Percentiles rank a stretch among this genome's conserved stretches.
Evolutionary conservation across 2,797 vertebrate genomes (phyloP).

Genomic region (Chromobotia macracanthus): DNA sequence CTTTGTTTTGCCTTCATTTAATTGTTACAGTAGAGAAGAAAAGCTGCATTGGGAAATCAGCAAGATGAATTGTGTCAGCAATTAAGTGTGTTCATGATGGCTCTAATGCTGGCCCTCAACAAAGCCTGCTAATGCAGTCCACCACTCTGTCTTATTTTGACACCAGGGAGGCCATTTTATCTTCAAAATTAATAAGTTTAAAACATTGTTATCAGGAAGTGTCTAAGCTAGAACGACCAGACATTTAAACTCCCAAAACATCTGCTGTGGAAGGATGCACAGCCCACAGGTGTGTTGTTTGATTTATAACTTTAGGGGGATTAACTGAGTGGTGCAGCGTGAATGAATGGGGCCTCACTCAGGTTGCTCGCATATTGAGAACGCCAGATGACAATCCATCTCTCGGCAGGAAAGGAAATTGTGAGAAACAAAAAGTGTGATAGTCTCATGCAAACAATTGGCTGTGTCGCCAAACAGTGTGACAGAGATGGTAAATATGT

Average conservation of each 20-base stretch:
- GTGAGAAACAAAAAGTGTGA: background rate
- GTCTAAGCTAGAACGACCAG: conserved; percentile 3
- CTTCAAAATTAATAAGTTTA: conserved; percentile 38
- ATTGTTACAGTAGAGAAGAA: conserved; percentile 55
- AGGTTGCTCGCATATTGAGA: conserved; percentile 21
- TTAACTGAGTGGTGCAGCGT: background rate
- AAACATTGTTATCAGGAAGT: conserved; percentile 12
- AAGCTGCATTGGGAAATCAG: conserved; percentile 35
- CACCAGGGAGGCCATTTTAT: conserved; percentile 37
- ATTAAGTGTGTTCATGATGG: conserved; percentile 50
- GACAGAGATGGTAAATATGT: conserved; percentile 2
- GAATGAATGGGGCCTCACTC: conserved; percentile 15
- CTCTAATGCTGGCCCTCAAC: conserved; percentile 39
- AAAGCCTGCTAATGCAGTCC: conserved; percentile 38
- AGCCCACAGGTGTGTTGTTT: conserved; percentile 29
- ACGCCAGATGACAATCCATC: conserved; percentile 29
- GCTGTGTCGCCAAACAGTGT: background rate
- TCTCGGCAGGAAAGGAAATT: conserved; percentile 18
- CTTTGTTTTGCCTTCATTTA: conserved; percentile 56
- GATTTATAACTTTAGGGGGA: conserved; percentile 24
- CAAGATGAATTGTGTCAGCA: conserved; percentile 53
- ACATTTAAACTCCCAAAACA: conserved; percentile 38
- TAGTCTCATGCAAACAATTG: conserved; percentile 3
- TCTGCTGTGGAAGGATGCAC: background rate
- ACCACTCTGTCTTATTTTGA: conserved; percentile 23